Evolutionary conservation across 1,140 invertebrate genomes (phyloP), one percentile per base, ranked within the genome.

Genomic region (Wasmannia auropunctata): DNA sequence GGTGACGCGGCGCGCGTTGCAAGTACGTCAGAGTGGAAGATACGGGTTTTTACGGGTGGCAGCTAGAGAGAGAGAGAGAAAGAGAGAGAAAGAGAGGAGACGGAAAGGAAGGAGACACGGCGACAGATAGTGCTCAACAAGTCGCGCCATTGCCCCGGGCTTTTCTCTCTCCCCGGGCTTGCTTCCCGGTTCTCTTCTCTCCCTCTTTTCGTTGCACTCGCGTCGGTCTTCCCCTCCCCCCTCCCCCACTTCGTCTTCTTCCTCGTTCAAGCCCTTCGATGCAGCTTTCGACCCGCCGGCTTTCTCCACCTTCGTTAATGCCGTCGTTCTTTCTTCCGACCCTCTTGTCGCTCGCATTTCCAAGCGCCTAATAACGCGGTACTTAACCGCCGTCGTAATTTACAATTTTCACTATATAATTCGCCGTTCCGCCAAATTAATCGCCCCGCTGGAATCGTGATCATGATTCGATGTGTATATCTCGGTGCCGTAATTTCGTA

Each of bases 91-190:
- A 28, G 62, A 87, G 65, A 49, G 51, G 28, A n/a, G 63, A 46
- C 34, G 81, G 58, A 85, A 85, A 62, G 70, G 76, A 54, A 37
- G 58, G 16, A 81, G 89, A 83, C 79, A 81, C 63, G 74, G 62
- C 87, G 90, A 91, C 90, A 87, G 90, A 91, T 91, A 88, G 85
- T 88, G 87, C 87, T 91, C 90, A 91, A 91, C 90, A 91, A 91
- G 90, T 91, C 90, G 85, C 22, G 60, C 34, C 40, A 46, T 51
- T 79, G 76, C 77, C 76, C 49, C 22, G n/a, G 37, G 65, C 54
- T 51, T 58, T 25, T 28, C 34, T 25, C 34, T 25, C 40, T 72
- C 60, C 43, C 49, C 25, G 22, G 49, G 25, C 60, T 72, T 34
- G 31, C 62, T n/a, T n/a, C 62, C 63, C 49, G 31, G 49, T 14